Percentiles rank a stretch among this genome's conserved stretches.
Conservation (phyloP, 2,888 invertebrate genomes). For the Hylaea fasciaria region DNA sequence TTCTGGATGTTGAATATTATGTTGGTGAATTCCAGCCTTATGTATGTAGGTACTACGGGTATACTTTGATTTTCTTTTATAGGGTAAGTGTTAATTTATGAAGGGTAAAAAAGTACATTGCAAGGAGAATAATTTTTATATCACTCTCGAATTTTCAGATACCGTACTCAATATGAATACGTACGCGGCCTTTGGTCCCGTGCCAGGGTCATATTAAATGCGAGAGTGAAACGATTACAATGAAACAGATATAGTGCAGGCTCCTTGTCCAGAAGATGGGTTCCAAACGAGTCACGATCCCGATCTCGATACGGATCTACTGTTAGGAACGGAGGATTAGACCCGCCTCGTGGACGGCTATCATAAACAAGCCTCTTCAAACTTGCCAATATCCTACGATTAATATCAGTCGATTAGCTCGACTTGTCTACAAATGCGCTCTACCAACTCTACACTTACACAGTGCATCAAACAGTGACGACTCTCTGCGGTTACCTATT, state of each 20-base stretch:
- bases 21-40: neutral
- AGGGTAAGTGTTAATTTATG: neutral
- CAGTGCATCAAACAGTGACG: neutral
- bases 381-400: slow-evolving; percentile 54
- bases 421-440: slow-evolving; percentile 30
- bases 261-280: slow-evolving; percentile 30
- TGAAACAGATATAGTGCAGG: slow-evolving; percentile 39
- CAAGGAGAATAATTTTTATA: no score
- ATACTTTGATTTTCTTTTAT: neutral
- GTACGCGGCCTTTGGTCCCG: slow-evolving; percentile 48
- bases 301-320: no score
- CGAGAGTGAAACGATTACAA: slow-evolving; percentile 56
- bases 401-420: slow-evolving; percentile 58
- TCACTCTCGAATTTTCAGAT: no score
- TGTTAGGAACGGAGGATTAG: no score
- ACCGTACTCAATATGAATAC: slow-evolving; percentile 35
- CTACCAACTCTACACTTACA: neutral
- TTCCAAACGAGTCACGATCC: no score
- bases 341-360: no score
- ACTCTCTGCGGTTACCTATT: neutral
- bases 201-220: slow-evolving; percentile 67
- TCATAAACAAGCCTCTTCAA: slow-evolving; percentile 54
- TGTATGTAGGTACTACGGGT: no score
- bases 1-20: no score
- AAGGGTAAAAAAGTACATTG: no score